phyloP scores from a whole-genome alignment of 2,888 invertebrate genomes.

The Ariolimax columbianus region DNA sequence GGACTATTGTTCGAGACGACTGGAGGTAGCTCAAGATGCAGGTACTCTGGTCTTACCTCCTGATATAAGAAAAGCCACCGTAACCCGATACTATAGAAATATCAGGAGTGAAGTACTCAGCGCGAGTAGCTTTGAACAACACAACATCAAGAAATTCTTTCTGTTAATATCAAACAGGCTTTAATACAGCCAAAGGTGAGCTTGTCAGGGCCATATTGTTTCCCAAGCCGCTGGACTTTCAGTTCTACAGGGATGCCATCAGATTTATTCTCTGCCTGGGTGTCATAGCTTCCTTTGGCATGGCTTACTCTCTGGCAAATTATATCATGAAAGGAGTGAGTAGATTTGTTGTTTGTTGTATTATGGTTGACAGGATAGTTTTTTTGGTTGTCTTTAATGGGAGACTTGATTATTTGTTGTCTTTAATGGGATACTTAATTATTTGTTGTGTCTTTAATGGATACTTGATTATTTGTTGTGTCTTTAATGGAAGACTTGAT shows the following conservation, averaged over 20 bases:
- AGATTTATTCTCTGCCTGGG: constrained; percentile 89
- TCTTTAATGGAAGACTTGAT: neutral
- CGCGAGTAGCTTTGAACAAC: too few species aligned
- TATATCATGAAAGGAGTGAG: constrained; percentile 81
- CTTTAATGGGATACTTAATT: neutral
- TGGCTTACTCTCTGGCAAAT: constrained; percentile 89
- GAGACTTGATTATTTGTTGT: neutral
- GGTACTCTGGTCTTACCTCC: too few species aligned
- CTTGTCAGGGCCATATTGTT: constrained; percentile 94
- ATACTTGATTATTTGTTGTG: neutral
- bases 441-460: neutral
- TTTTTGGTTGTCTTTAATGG: neutral
- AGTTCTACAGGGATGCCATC: constrained; percentile 92
- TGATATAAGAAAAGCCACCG: too few species aligned
- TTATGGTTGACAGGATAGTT: neutral
- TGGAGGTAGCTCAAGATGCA: too few species aligned
- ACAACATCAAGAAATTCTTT: neutral
- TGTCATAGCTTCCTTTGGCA: constrained; percentile 88
- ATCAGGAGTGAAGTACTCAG: too few species aligned
- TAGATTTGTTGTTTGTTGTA: constrained; percentile 13
- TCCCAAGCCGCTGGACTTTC: constrained; percentile 96
- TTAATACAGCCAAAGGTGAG: constrained; percentile 92
- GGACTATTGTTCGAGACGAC: too few species aligned
- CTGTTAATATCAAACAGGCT: constrained; percentile 80
- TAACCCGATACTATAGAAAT: too few species aligned